Evolutionary conservation across 1,140 invertebrate species (phyloP).

Genomic region (Brachionus rubens): DNA sequence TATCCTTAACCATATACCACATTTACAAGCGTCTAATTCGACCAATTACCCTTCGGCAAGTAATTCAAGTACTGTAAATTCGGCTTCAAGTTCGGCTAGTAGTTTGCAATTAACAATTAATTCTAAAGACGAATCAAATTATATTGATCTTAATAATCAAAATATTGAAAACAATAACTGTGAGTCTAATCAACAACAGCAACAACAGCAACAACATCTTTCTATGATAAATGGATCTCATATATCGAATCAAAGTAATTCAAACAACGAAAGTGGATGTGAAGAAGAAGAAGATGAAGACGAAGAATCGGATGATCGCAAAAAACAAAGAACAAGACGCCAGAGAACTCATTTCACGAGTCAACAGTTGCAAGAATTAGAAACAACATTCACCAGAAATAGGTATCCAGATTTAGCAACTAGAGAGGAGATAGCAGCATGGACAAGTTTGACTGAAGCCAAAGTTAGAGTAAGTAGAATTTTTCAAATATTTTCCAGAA

Average conservation of each 20-base stretch:
- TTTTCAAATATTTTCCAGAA: not conserved
- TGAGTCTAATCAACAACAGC: not conserved
- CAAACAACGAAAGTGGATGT: too few species aligned
- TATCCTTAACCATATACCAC: not conserved
- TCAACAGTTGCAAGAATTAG: constrained; percentile 62
- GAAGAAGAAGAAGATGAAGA: too few species aligned
- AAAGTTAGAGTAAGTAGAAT: constrained; percentile 93
- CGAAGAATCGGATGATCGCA: too few species aligned
- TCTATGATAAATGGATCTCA: not conserved
- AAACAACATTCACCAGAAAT: constrained; percentile 87
- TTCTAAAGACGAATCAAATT: not conserved
- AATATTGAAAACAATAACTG: not conserved
- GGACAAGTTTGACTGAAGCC: constrained; percentile 95
- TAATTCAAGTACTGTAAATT: not conserved
- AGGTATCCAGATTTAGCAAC: constrained; percentile 98
- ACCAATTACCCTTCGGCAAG: not conserved
- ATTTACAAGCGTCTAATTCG: not conserved
- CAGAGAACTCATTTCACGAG: constrained; percentile 63
- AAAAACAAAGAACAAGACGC: constrained; percentile 49
- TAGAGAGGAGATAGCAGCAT: constrained; percentile 95
- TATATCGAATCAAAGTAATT: too few species aligned
- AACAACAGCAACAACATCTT: not conserved
- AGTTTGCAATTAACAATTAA: not conserved
- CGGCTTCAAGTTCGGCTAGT: not conserved
- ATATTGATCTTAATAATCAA: not conserved